phyloP scores from a whole-genome alignment of 2,797 vertebrate genomes.

The Spinus olivaceus region DNA sequence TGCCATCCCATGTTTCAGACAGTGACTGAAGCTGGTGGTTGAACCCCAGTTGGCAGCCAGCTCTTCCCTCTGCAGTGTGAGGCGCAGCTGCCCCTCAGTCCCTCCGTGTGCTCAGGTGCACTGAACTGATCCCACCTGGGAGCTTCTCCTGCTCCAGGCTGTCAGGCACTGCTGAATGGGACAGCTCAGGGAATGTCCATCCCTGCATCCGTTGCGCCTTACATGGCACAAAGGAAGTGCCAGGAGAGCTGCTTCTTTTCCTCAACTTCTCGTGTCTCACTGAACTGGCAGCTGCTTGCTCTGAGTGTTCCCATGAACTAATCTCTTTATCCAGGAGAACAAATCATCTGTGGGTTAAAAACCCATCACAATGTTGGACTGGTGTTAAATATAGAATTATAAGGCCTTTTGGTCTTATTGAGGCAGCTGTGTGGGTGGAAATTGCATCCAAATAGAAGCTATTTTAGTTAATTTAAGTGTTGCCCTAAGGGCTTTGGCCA shows the following conservation, averaged over 20 bases:
- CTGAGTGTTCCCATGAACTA: not conserved
- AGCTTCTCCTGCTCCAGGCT: not conserved
- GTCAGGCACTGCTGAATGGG: fast-evolving
- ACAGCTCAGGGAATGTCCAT: fast-evolving
- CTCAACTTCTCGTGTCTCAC: fast-evolving
- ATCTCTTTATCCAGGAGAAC: not conserved
- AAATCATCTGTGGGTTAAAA: not conserved
- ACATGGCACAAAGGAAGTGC: fast-evolving
- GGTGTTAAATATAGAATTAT: not conserved
- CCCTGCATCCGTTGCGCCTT: fast-evolving
- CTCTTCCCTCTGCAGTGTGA: not conserved
- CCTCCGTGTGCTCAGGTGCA: fast-evolving
- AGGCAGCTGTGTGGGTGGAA: not conserved
- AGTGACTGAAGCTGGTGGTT: not conserved
- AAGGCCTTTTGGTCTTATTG: not conserved
- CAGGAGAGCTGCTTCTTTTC: not conserved
- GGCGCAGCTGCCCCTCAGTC: not conserved
- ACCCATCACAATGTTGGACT: not conserved
- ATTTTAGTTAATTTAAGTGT: not conserved
- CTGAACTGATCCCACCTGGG: fast-evolving
- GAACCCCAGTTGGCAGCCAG: not conserved
- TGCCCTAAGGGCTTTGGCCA: not conserved
- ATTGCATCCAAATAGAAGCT: not conserved
- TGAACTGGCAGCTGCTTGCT: not conserved
- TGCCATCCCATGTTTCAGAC: not conserved